Percentiles rank a stretch among this genome's conserved stretches.
Evolutionary conservation across 1,140 invertebrate genomes (phyloP).

Genomic region (Mylabris phalerata): DNA sequence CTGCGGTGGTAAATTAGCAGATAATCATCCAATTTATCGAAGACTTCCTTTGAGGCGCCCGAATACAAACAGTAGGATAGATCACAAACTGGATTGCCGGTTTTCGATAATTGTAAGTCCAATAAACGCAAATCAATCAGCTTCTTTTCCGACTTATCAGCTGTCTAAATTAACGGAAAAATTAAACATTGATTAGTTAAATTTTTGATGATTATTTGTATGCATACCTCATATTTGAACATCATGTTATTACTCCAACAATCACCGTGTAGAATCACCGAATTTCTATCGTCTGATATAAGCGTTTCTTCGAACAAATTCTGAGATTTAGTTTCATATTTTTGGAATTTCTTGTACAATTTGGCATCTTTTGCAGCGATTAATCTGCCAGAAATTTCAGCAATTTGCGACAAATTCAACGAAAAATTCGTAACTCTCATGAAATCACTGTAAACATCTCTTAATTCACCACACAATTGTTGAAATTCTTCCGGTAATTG

Average conservation of each 20-base stretch:
- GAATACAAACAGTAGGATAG: slow-evolving; percentile 49
- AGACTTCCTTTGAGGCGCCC: slow-evolving; percentile 43
- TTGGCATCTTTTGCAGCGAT: neutral
- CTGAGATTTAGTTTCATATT: no score
- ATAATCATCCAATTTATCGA: slow-evolving; percentile 43
- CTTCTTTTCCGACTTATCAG: neutral
- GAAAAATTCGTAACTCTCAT: slow-evolving; percentile 14
- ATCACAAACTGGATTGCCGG: slow-evolving; percentile 49
- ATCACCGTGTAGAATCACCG: slow-evolving; percentile 41
- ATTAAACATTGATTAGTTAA: neutral
- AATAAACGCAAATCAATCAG: slow-evolving; percentile 40
- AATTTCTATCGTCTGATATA: neutral
- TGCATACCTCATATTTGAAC: slow-evolving; percentile 41
- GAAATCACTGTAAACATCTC: neutral
- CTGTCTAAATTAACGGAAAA: neutral
- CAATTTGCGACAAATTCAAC: slow-evolving; percentile 37
- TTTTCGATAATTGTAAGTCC: slow-evolving; percentile 48
- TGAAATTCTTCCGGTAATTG: neutral
- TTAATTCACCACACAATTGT: slow-evolving; percentile 24
- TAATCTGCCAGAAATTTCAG: neutral
- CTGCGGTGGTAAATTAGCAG: slow-evolving; percentile 50
- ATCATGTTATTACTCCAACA: slow-evolving; percentile 48
- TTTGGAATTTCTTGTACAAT: neutral
- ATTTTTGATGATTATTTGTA: neutral
- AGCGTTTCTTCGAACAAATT: no score